Evolutionary conservation across 2,113 vertebrate species (phyloP).

Genomic region (Callipepla californica): DNA sequence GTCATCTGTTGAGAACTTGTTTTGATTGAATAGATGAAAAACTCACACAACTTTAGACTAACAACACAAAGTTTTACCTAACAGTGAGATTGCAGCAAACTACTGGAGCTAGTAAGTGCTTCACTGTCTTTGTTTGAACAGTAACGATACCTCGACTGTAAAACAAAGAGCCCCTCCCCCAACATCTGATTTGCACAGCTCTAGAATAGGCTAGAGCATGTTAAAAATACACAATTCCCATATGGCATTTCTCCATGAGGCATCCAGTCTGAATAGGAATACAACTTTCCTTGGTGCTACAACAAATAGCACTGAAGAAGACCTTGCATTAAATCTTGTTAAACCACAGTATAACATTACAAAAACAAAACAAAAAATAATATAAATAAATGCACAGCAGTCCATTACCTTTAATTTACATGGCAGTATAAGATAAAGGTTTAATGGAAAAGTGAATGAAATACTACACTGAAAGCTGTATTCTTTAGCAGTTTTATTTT

Average conservation of each 20-base stretch:
- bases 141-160: not conserved
- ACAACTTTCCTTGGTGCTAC: not conserved
- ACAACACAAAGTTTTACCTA: not conserved
- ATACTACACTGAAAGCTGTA: not conserved
- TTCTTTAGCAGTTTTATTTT: slow-evolving; percentile 12
- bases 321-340: not conserved
- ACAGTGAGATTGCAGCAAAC: not conserved
- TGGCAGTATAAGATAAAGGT: not conserved
- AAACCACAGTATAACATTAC: not conserved
- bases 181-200: not conserved
- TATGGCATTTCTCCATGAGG: not conserved
- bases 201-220: not conserved
- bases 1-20: not conserved
- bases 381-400: not conserved
- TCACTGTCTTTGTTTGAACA: not conserved
- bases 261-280: not conserved
- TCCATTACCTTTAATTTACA: not conserved
- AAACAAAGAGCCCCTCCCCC: not conserved
- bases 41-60: not conserved
- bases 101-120: not conserved
- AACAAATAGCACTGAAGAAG: not conserved
- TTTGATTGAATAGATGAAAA: not conserved
- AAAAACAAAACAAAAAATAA: not conserved
- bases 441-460: slow-evolving; percentile 18
- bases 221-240: not conserved